Percentiles rank a stretch among this genome's conserved stretches.
Conservation (phyloP, 2,113 vertebrate genomes). For the Leptocoma aspasia region DNA sequence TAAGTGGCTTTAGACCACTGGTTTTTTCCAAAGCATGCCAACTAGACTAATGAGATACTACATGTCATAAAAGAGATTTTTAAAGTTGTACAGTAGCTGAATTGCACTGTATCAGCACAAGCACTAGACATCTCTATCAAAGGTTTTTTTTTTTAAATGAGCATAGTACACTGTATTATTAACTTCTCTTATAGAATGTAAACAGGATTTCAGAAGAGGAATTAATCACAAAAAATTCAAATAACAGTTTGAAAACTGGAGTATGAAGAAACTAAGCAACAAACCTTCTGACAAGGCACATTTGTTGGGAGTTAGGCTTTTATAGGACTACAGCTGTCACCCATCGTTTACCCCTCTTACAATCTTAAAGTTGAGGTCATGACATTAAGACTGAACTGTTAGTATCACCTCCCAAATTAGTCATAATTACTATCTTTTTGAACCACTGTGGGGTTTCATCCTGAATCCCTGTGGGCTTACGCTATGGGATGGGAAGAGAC, state of each 20-base stretch:
- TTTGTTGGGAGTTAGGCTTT: not conserved
- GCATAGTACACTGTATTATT: slow-evolving; percentile 17
- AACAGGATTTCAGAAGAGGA: slow-evolving; percentile 26
- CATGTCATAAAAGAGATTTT: not conserved
- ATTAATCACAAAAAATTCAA: slow-evolving; percentile 8
- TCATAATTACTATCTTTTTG: not conserved
- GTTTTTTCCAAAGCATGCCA: not conserved
- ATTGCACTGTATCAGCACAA: not conserved
- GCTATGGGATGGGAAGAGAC: not conserved
- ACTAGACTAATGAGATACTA: not conserved
- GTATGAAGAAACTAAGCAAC: not conserved
- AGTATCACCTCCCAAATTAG: not conserved
- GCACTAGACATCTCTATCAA: not conserved
- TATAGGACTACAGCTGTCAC: not conserved
- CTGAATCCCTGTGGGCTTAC: rapidly evolving
- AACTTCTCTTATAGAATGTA: slow-evolving; percentile 6
- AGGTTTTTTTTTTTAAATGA: not conserved
- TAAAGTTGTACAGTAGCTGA: not conserved
- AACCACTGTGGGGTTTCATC: not conserved
- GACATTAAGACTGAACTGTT: not conserved
- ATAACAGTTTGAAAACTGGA: not conserved
- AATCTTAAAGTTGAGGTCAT: not conserved
- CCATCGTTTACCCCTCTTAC: not conserved
- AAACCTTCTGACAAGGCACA: not conserved
- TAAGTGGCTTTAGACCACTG: not conserved